Base-by-base conservation (phyloP, 2,888 invertebrate species). In the Cyrtodaria siliqua region DNA sequence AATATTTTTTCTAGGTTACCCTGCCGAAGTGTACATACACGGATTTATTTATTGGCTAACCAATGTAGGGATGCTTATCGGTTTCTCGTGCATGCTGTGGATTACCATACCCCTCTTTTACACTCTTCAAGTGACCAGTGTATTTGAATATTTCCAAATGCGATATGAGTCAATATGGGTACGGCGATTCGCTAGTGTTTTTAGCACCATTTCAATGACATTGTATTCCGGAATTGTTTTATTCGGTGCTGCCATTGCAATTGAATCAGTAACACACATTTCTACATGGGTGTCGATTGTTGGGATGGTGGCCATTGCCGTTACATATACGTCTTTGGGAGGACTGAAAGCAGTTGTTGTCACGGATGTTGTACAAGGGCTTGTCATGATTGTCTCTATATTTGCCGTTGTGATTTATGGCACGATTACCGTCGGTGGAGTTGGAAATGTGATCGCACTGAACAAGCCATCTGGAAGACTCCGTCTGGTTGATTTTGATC, bases 261-360 rank as follows among this genome's bases (percentile, higher is more conserved):
- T 76, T 23, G 56, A 66, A 47, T 71, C 71, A 4, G 71, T 76
- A 2, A 76, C 71, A 14, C 29, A 60, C 38, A 44, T 76, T 4
- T 47, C 67, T 4, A 44, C 56, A 1, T 66, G 66, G 70, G 44
- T 62, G 3, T 67, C 27, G 18, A 53, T 71, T 2, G 26, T 71
- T 16, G 55, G n/a, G 1, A 50, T 71, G 59, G 56, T 61, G 6
- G 60, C 20, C 14, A 53, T 76, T 18, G 76, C 76, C 4, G 62
- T 76, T 8, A 20, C 71, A 9, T 76, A 76, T 26, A 76, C 76
- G 6, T 47, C 71, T 20, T 59, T 71, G 2, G 70, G 76, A 9
- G 76, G 76, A 47, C 52, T 76, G 8, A 76, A 76, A 62, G 76
- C 76, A 23, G 76, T 76, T 8, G 63, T 76, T 2, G 61, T 44